A percentile compares a stretch with the other conserved stretches of the same genome.
These are phyloP conservation scores for Listronotus oregonensis DNA, from an alignment of 1,140 invertebrate species.

Conservation along the genomic window DNA sequence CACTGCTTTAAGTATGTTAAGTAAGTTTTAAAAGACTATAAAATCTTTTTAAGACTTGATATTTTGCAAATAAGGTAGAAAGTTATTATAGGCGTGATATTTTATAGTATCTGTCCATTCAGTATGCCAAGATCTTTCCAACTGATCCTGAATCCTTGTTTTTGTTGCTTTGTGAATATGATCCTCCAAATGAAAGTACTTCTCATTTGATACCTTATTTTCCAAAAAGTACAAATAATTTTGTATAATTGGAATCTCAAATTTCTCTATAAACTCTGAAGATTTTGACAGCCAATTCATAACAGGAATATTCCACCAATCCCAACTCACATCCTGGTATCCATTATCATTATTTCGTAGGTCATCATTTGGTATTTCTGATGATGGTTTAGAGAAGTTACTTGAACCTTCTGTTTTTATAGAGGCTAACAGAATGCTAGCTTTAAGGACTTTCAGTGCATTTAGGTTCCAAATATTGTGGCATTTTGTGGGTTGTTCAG, in stretches of 20 bases:
- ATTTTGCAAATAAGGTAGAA: constrained; percentile 31
- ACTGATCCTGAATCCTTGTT: constrained; percentile 52
- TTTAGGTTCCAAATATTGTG: constrained; percentile 4
- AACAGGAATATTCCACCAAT: constrained; percentile 59
- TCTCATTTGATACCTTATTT: constrained; percentile 39
- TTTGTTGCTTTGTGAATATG: constrained; percentile 51
- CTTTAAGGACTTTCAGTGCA: constrained; percentile 47
- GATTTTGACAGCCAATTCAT: constrained; percentile 58
- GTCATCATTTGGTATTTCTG: neutral
- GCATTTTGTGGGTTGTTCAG: neutral
- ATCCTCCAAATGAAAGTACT: constrained; percentile 48
- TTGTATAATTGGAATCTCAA: constrained; percentile 23
- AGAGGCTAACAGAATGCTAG: constrained; percentile 50
- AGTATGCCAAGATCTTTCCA: constrained; percentile 54
- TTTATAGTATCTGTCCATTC: constrained; percentile 53
- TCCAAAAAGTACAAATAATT: constrained; percentile 43
- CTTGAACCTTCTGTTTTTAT: constrained; percentile 38
- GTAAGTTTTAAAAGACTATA: too few species aligned
- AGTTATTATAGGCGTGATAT: constrained; percentile 24
- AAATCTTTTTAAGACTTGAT: constrained; percentile 28
- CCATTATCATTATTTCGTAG: constrained; percentile 10
- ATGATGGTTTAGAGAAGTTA: constrained; percentile 7
- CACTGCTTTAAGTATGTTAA: too few species aligned
- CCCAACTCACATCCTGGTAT: constrained; percentile 47
- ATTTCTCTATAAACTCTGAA: constrained; percentile 42